A percentile compares a stretch with the other conserved stretches of the same genome.
phyloP scores from a whole-genome alignment of 2,113 vertebrate species.

The Lonchura striata region DNA sequence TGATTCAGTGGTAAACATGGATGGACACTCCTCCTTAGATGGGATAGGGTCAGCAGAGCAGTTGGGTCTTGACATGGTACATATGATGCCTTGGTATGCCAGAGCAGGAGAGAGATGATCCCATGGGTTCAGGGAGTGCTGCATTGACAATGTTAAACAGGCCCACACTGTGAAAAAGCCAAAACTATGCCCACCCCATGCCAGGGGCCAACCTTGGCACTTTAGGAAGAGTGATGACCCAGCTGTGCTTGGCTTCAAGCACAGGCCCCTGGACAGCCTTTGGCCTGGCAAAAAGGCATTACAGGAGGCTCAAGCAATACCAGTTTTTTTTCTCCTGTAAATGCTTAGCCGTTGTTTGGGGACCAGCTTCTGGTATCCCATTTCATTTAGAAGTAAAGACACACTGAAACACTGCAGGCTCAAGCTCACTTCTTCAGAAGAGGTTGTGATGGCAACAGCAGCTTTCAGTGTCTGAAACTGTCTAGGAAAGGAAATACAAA shows the following conservation, averaged over 20 bases:
- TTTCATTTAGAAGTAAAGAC: background rate
- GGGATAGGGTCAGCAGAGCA: rapidly evolving
- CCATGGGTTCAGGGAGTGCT: rapidly evolving
- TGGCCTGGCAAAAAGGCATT: background rate
- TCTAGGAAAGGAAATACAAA: background rate
- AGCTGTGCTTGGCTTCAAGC: background rate
- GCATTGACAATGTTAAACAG: background rate
- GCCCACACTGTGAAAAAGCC: background rate
- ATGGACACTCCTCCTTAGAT: background rate
- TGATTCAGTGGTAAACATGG: background rate
- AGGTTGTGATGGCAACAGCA: background rate
- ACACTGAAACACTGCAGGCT: background rate
- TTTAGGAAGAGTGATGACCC: background rate
- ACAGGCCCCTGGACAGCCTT: background rate
- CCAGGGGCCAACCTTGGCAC: too few relatives aligned
- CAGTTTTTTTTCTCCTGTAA: background rate
- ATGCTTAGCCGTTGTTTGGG: background rate
- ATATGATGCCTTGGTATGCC: background rate
- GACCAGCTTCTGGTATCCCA: background rate
- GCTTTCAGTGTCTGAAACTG: background rate
- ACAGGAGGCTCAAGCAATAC: background rate
- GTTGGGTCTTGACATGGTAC: background rate
- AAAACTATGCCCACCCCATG: background rate
- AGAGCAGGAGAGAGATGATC: background rate
- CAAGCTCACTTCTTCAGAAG: background rate